Conservation (phyloP, 2,113 vertebrate species). For the Myrmecophaga tridactyla region DNA sequence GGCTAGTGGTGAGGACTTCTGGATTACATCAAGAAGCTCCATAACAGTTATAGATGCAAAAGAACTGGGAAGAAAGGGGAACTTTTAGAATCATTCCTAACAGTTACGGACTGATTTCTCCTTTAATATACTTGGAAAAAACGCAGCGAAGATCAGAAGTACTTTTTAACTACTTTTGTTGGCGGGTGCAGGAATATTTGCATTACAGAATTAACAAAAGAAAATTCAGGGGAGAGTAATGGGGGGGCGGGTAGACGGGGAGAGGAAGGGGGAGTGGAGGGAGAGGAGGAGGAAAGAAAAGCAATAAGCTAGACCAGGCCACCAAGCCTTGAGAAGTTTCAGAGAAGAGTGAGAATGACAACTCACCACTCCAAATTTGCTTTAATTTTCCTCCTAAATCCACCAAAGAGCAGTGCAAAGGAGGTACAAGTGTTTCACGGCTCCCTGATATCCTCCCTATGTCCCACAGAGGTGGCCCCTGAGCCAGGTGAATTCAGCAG, state of each 20-base stretch:
- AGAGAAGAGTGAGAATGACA: neutral
- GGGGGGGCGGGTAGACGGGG: neutral
- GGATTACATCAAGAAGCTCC: neutral
- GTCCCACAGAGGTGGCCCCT: neutral
- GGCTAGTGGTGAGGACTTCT: neutral
- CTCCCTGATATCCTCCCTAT: neutral
- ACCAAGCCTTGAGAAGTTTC: neutral
- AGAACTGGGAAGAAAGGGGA: neutral
- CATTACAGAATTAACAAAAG: neutral
- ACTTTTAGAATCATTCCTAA: neutral
- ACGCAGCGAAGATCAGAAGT: neutral
- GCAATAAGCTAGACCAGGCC: no score
- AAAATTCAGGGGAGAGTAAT: neutral
- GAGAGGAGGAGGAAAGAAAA: neutral
- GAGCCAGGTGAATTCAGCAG: neutral
- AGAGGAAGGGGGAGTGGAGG: neutral
- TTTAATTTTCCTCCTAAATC: neutral
- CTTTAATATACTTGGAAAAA: neutral
- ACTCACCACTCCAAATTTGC: neutral
- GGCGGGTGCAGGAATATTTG: neutral
- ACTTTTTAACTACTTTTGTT: neutral
- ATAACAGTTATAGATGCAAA: neutral
- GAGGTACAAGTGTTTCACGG: neutral
- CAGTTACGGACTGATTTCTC: neutral
- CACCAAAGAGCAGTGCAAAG: neutral